Evolutionary conservation across 2,113 vertebrate genomes (phyloP).

Genomic region (Xyliphius kryptos): DNA sequence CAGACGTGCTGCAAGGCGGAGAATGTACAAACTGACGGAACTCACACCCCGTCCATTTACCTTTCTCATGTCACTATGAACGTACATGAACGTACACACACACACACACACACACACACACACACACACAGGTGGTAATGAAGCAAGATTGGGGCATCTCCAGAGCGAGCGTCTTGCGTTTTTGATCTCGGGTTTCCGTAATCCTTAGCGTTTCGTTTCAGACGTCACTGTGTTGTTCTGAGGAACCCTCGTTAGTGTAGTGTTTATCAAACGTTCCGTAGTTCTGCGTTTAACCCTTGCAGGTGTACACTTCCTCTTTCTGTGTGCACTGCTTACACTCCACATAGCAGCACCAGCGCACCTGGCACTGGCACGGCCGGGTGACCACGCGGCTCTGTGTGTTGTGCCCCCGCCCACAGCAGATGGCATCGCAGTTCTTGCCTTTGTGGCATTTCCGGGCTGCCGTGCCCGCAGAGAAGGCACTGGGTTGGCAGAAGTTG

Average conservation of each 20-base stretch:
- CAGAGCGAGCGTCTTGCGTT: not conserved
- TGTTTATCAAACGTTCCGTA: not conserved
- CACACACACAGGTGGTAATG: slow-evolving; percentile 24
- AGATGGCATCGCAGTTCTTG: slow-evolving; percentile 97
- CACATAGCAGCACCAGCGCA: slow-evolving; percentile 98
- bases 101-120: slow-evolving; percentile 41
- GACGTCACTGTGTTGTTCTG: not conserved
- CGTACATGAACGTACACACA: slow-evolving; percentile 8
- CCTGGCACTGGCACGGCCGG: slow-evolving; percentile 93
- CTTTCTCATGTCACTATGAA: slow-evolving; percentile 41
- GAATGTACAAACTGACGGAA: slow-evolving; percentile 62
- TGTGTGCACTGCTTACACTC: slow-evolving; percentile 97
- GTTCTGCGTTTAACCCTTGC: slow-evolving; percentile 71
- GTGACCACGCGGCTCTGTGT: slow-evolving; percentile 94
- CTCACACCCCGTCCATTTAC: slow-evolving; percentile 62
- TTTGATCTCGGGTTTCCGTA: not conserved
- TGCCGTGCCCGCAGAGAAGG: slow-evolving; percentile 82
- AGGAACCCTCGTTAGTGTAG: slow-evolving; percentile 32
- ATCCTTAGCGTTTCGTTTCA: not conserved
- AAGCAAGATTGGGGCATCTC: no score
- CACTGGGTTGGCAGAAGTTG: slow-evolving; percentile 88
- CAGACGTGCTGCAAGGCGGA: slow-evolving; percentile 58
- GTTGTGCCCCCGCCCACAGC: slow-evolving; percentile 94
- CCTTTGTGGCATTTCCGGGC: slow-evolving; percentile 95
- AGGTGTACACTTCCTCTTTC: slow-evolving; percentile 95